These are phyloP conservation scores for Petrolisthes cinctipes DNA, from an alignment of 2,888 invertebrate species.

Conservation along the genomic window DNA sequence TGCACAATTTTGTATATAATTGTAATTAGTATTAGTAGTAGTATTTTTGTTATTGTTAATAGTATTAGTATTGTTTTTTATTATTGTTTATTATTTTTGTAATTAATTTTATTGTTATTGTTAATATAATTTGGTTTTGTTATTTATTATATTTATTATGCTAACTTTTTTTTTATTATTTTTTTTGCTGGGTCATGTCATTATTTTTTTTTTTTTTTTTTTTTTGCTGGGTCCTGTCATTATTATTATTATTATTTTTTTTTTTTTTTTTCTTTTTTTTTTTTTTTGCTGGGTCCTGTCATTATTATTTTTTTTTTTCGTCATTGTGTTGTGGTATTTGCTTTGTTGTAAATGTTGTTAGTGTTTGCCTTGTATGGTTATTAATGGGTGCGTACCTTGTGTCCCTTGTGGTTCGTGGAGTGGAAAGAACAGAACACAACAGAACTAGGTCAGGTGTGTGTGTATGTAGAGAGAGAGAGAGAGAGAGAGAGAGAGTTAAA, in stretches of 20 bases:
- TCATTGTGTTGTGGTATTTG: not conserved
- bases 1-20: too few relatives aligned
- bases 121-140: not conserved
- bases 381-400: not conserved
- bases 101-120: not conserved
- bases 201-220: not conserved
- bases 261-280: not conserved
- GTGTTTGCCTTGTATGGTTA: not conserved
- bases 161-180: not conserved
- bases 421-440: too few relatives aligned
- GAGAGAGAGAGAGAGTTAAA: too few relatives aligned
- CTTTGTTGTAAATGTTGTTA: not conserved
- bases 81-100: too few relatives aligned
- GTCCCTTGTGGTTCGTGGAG: too few relatives aligned
- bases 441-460: too few relatives aligned
- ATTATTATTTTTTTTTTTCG: not conserved
- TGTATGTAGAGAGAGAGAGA: too few relatives aligned
- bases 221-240: not conserved
- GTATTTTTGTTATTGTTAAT: too few relatives aligned
- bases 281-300: not conserved
- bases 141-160: not conserved
- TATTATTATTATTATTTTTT: not conserved
- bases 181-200: not conserved
- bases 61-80: too few relatives aligned
- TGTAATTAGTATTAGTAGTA: too few relatives aligned